These are phyloP conservation scores for Harlomillsia oculata DNA, from an alignment of 1,140 invertebrate species.

Conservation along the genomic window DNA sequence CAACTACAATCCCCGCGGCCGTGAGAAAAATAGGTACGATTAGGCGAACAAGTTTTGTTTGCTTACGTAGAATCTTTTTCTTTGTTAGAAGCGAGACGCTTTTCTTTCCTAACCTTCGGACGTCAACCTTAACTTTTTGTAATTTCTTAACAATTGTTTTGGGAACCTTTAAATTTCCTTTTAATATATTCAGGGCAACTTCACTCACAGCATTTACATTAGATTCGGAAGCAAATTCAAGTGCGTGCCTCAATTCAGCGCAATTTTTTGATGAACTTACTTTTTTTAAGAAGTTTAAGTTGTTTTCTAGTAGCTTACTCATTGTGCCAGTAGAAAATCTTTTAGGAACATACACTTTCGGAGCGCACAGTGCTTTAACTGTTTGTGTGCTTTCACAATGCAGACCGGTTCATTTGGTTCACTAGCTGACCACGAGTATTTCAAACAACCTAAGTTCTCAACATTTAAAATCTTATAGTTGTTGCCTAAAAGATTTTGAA, in stretches of 20 bases:
- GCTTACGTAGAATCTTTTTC: neutral
- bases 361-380: too few relatives aligned
- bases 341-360: too few relatives aligned
- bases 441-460: neutral
- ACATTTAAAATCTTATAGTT: too few relatives aligned
- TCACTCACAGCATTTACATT: constrained; percentile 12
- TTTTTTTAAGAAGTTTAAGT: neutral
- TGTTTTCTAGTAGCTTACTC: too few relatives aligned
- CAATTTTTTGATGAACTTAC: neutral
- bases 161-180: constrained; percentile 10
- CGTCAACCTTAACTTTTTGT: neutral
- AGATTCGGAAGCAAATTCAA: neutral
- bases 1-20: neutral
- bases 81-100: neutral
- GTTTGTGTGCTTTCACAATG: too few relatives aligned
- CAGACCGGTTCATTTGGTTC: neutral
- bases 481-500: too few relatives aligned
- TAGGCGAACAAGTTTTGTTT: constrained; percentile 4
- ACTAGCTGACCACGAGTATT: neutral
- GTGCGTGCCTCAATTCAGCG: neutral
- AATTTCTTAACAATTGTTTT: neutral
- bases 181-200: constrained; percentile 12
- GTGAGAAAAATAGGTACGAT: constrained; percentile 3
- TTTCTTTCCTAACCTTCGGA: constrained; percentile 1
- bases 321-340: too few relatives aligned